These are phyloP conservation scores for Lepidothrix coronata DNA, from an alignment of 2,113 vertebrate genomes.

Conservation along the genomic window DNA sequence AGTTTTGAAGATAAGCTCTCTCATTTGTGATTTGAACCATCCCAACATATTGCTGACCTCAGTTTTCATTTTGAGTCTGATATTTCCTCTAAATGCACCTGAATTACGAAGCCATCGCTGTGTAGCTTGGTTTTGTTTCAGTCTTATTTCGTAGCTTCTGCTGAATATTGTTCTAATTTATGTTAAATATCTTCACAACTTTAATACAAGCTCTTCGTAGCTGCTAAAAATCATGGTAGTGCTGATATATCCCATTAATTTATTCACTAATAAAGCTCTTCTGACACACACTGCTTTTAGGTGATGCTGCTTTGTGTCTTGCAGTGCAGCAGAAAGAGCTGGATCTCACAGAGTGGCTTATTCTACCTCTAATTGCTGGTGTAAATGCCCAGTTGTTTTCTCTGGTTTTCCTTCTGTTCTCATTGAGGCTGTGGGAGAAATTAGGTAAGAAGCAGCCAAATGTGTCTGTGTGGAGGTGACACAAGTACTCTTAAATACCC, in stretches of 20 bases:
- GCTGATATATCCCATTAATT: background rate
- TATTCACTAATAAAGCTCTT: background rate
- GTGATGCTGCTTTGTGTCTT: background rate
- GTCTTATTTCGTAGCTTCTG: background rate
- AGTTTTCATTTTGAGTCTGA: background rate
- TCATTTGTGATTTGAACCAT: background rate
- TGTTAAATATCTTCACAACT: background rate
- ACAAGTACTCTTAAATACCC: background rate
- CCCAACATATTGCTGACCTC: background rate
- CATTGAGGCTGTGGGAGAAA: background rate
- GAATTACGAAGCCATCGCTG: fast-evolving
- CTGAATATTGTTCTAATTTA: background rate
- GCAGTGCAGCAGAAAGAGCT: background rate
- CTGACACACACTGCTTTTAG: background rate
- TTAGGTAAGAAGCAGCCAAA: background rate
- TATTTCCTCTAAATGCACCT: background rate
- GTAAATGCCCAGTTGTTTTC: background rate
- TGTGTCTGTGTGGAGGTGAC: background rate
- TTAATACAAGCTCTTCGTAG: background rate
- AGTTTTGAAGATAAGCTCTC: background rate
- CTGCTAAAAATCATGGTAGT: background rate
- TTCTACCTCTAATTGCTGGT: background rate
- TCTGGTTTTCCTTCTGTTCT: background rate
- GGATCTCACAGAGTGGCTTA: background rate
- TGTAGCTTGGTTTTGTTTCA: background rate